Conservation (phyloP, 2,797 vertebrate genomes). For the Crotalus adamanteus region DNA sequence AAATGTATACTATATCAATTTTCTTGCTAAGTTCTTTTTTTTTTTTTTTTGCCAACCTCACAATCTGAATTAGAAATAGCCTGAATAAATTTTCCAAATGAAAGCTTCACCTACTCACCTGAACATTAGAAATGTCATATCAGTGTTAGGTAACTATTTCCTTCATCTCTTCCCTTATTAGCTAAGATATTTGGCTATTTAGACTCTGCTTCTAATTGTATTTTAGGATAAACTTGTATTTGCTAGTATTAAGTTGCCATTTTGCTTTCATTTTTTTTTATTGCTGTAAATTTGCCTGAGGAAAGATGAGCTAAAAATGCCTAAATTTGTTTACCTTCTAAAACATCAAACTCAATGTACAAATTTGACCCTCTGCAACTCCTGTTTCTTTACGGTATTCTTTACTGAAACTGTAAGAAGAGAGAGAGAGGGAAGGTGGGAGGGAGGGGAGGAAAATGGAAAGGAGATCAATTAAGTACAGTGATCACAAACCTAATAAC, state of each 20-base stretch:
- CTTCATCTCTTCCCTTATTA: neutral
- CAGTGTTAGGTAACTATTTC: neutral
- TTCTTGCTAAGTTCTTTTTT: neutral
- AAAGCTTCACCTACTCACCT: neutral
- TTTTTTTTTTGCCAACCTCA: neutral
- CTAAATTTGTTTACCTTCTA: neutral
- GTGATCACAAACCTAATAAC: conserved; percentile 36
- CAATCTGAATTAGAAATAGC: neutral
- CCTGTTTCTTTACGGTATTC: conserved; percentile 45
- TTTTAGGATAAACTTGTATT: neutral
- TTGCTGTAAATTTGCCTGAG: neutral
- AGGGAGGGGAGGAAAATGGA: neutral
- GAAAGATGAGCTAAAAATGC: neutral
- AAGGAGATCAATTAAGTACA: conserved; percentile 32
- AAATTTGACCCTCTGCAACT: conserved; percentile 26
- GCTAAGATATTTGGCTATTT: neutral
- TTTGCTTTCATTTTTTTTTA: neutral
- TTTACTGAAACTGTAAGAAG: conserved; percentile 15
- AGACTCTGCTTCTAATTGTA: neutral
- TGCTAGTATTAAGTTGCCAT: neutral
- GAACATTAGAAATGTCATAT: neutral
- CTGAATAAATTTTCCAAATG: neutral
- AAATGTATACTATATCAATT: neutral
- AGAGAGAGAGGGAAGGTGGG: neutral
- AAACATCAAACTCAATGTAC: neutral